These are phyloP conservation scores for Kryptopterus vitreolus DNA, from an alignment of 2,797 vertebrate species.

Conservation along the genomic window DNA sequence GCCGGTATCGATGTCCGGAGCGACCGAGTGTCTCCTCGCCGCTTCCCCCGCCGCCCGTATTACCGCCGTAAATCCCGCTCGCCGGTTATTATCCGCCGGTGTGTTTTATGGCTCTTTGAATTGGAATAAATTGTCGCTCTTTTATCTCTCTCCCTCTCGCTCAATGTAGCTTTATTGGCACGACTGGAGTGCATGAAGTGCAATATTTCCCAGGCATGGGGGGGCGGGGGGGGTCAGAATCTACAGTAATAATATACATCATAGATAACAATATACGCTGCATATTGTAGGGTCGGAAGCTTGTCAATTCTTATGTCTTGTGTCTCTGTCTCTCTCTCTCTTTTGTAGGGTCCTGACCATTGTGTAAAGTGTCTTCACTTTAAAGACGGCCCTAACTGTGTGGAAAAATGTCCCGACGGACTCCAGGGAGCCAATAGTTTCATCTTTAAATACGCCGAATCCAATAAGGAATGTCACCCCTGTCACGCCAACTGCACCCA, in stretches of 20 bases:
- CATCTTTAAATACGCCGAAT: slow-evolving; percentile 87
- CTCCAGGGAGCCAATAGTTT: slow-evolving; percentile 85
- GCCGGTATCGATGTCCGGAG: slow-evolving; percentile 51
- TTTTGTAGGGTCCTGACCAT: slow-evolving; percentile 83
- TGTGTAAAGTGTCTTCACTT: slow-evolving; percentile 87
- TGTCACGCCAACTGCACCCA: slow-evolving; percentile 88
- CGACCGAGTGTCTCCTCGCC: slow-evolving; percentile 25
- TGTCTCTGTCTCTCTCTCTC: slow-evolving; percentile 19
- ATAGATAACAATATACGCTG: background rate
- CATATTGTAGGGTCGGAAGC: background rate
- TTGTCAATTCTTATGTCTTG: background rate
- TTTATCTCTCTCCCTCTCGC: slow-evolving; percentile 26
- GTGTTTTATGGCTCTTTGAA: slow-evolving; percentile 73
- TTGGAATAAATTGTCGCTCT: no score
- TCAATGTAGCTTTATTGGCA: slow-evolving; percentile 2
- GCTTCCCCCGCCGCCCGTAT: slow-evolving; percentile 65
- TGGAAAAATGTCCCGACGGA: slow-evolving; percentile 88
- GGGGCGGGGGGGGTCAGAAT: background rate
- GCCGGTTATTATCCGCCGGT: slow-evolving; percentile 74
- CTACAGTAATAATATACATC: background rate
- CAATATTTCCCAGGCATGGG: slow-evolving; percentile 1
- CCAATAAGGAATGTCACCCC: slow-evolving; percentile 82
- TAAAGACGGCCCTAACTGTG: slow-evolving; percentile 89
- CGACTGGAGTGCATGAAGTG: background rate
- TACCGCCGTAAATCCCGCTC: slow-evolving; percentile 75